A percentile compares a stretch with the other conserved stretches of the same genome.
These are phyloP conservation scores for Philhelius pedissequus DNA, from an alignment of 2,888 invertebrate genomes.

Conservation along the genomic window DNA sequence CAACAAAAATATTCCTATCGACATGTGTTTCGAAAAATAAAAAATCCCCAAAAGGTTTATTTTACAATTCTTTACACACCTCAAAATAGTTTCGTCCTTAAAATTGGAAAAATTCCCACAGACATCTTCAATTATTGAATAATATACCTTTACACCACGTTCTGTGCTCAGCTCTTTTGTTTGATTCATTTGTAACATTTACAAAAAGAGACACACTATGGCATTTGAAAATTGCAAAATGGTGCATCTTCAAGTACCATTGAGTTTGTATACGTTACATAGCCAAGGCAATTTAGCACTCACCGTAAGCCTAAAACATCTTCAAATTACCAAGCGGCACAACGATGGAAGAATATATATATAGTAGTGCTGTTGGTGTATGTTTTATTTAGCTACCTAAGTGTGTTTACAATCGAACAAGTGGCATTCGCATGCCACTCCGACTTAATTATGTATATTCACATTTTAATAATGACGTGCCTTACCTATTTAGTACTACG, in stretches of 20 bases:
- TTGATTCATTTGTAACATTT: constrained; percentile 34
- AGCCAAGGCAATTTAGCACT: background rate
- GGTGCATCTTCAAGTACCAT: constrained; percentile 18
- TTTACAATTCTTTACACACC: constrained; percentile 43
- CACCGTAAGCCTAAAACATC: background rate
- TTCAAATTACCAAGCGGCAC: too few relatives aligned
- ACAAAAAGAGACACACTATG: constrained; percentile 31
- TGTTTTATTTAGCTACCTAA: background rate
- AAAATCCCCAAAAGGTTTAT: background rate
- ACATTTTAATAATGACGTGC: constrained; percentile 23
- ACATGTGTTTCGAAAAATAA: constrained; percentile 31
- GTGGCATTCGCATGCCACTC: constrained; percentile 16
- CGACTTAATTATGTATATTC: constrained; percentile 35
- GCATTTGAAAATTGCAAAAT: constrained; percentile 47
- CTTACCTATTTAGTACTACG: background rate
- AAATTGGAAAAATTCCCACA: constrained; percentile 54
- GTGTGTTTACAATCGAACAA: constrained; percentile 14
- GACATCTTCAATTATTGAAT: constrained; percentile 6
- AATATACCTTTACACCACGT: background rate
- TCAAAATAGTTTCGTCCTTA: constrained; percentile 24
- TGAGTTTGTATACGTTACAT: background rate
- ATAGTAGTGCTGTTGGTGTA: background rate
- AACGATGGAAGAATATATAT: background rate
- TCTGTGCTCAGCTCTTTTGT: constrained; percentile 42
- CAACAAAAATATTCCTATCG: background rate